Base-by-base conservation (phyloP, 2,113 vertebrate genomes). In the Mesitornis unicolor region DNA sequence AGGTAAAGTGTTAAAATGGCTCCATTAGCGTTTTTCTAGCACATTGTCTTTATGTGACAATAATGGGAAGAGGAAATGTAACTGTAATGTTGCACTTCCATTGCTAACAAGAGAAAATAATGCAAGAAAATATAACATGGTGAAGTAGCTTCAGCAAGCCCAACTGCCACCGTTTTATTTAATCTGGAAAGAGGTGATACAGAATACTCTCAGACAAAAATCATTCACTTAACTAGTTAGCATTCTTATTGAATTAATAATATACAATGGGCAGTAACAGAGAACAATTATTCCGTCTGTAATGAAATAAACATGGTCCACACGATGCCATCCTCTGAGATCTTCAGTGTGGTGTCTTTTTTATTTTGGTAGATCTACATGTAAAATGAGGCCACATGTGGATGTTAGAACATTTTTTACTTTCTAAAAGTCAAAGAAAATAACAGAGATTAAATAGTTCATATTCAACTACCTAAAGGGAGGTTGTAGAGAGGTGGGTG, bases 1-100 rank as follows among this genome's bases (percentile, higher is more conserved):
- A 38, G 64, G 89, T 26, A 91, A 38, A 38, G n/a, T 90, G 73
- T 88, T 93, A 97, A 96, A 97, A 80, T 45, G 45, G 40, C 13
- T 80, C 67, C 65, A 48, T 84, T 91, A 86, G 38, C 18, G 3
- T 33, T 84, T 94, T 87, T 83, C 80, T 84, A 82, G 13, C 45
- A 29, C 67, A 48, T 60, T 76, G 38, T 85, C 69, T 84, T 95
- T 78, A 69, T 64, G 71, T 40, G n/a, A 71, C 48, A 84, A 20
- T 80, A 88, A 88, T 48, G 33, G 76, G 75, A 33, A 43, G 43
- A 89, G 87, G 65, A 96, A 93, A 94, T 63, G 36, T 94, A 88
- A 85, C 51, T 48, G 48, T 53, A 83, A 90, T 60, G 45, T 81
- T 94, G 28, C 14, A 70, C 50, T 95, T 89, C 36, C 80, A 74